Base-by-base conservation (phyloP, 2,888 invertebrate genomes). In the Drosophila testacea region DNA sequence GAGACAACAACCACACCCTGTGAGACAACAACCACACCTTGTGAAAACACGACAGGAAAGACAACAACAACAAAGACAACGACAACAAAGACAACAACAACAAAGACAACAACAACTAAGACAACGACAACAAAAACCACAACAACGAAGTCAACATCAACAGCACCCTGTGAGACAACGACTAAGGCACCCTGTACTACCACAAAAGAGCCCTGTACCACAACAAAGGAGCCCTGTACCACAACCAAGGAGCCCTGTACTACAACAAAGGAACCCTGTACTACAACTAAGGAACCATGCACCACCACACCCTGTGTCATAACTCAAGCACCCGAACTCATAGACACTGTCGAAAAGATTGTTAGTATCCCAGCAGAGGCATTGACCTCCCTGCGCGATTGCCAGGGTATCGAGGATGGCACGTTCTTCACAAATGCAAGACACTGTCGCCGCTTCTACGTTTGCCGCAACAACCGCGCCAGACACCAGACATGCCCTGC, bases 381-480 rank as follows among this genome's bases (percentile, higher is more conserved):
- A 0, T 55, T 79, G 10, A 4, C 6, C 4, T 63, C 75, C 0
- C 6, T 41, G 3, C 60, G 22, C 27, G 79, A 79, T 36, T 81
- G 81, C 27, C 69, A 56, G 13, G 70, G 73, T 6, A 7, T 68
- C 4, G 56, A 68, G 4, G 77, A 81, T 46, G 81, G 81, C 6
- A 69, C 64, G 0, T 11, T 70, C 16, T 77, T 79, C 11, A 63
- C 73, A 10, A 76, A 82, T 13, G n/a, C 41, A 28, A 69, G 70
- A 51, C 81, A 81, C 32, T 81, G 81, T 28, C 79, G 79, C 6
- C 82, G 76, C 1, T 81, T 77, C 68, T 81, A 73, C 28, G 48
- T 79, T 30, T 81, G 81, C 50, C 64, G 60, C 10, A 79, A 72
- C 48, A 77, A 77, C 36, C 71, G 70, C 22, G 73, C 73, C 47